These are phyloP conservation scores for Spongilla lacustris DNA, from an alignment of 37 sponge, comb jelly and placozoan genomes.

Conservation along the genomic window DNA sequence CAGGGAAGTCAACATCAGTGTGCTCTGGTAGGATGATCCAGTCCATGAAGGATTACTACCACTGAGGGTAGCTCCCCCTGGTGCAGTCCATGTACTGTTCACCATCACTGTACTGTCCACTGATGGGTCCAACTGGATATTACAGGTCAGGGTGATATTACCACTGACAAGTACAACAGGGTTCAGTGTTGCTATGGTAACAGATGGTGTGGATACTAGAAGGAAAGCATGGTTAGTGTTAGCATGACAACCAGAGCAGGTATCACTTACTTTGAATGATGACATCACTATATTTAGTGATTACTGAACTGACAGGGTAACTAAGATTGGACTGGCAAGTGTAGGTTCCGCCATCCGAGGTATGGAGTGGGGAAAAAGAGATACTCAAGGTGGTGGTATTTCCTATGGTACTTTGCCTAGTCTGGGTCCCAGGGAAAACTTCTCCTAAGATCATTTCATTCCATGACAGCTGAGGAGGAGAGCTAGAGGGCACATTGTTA, in stretches of 20 bases:
- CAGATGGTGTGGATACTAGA: not conserved
- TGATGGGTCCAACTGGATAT: not conserved
- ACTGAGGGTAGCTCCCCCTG: not conserved
- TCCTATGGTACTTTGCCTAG: not conserved
- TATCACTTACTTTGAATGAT: not conserved
- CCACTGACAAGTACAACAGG: not conserved
- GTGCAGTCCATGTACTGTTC: not conserved
- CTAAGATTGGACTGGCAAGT: conserved; percentile 11
- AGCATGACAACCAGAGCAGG: not conserved
- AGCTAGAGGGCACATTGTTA: not conserved
- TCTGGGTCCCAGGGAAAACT: not conserved
- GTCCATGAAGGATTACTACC: not conserved
- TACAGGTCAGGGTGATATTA: not conserved
- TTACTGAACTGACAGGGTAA: not conserved
- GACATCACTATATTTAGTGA: not conserved
- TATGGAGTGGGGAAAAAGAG: not conserved
- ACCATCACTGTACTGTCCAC: not conserved
- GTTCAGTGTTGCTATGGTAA: not conserved
- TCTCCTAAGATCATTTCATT: not conserved
- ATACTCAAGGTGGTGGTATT: not conserved
- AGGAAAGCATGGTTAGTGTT: not conserved
- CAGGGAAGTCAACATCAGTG: not conserved
- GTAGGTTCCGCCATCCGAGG: conserved; percentile 38
- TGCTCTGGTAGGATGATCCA: not conserved
- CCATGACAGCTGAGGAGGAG: not conserved